Percentiles rank a stretch among this genome's conserved stretches.
phyloP scores from a whole-genome alignment of 2,113 vertebrate genomes.

The Ophiodon elongatus region DNA sequence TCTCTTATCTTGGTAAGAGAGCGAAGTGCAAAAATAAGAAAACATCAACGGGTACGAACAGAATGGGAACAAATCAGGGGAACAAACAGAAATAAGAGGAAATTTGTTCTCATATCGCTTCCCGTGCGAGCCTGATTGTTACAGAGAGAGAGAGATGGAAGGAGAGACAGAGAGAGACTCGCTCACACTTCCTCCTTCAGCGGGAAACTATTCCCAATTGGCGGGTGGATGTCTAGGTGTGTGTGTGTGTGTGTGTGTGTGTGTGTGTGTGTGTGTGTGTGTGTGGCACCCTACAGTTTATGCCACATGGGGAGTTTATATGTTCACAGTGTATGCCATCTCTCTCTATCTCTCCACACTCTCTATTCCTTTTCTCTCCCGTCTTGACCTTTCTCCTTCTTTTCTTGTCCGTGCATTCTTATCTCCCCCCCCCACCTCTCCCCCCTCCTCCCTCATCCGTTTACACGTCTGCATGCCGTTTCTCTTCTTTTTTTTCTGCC shows the following conservation, averaged over 20 bases:
- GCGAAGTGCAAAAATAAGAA: not conserved
- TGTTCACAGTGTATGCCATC: slow-evolving; percentile 22
- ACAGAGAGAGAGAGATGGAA: not conserved
- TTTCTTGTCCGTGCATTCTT: not conserved
- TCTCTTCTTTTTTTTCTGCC: not conserved
- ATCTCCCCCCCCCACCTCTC: not conserved
- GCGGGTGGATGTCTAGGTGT: not conserved
- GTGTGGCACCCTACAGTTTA: slow-evolving; percentile 4
- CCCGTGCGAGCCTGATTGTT: not conserved
- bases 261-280: slow-evolving; percentile 19
- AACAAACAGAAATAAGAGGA: not conserved
- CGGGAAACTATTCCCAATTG: slow-evolving; percentile 30
- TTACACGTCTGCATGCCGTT: slow-evolving; percentile 1
- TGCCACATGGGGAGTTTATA: slow-evolving; percentile 18
- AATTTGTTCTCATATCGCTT: no score
- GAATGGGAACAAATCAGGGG: no score
- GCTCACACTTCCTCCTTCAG: slow-evolving; percentile 37
- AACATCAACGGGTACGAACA: not conserved
- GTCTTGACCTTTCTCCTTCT: not conserved
- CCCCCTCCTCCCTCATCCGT: not conserved
- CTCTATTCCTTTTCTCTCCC: not conserved
- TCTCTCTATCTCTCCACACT: not conserved
- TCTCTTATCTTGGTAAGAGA: no score
- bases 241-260: slow-evolving; percentile 20
- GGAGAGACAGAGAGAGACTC: not conserved